These are phyloP conservation scores for Clytia hemisphaerica DNA, from an alignment of 30 jellyfish, hydroid and myxozoan genomes.

Conservation along the genomic window DNA sequence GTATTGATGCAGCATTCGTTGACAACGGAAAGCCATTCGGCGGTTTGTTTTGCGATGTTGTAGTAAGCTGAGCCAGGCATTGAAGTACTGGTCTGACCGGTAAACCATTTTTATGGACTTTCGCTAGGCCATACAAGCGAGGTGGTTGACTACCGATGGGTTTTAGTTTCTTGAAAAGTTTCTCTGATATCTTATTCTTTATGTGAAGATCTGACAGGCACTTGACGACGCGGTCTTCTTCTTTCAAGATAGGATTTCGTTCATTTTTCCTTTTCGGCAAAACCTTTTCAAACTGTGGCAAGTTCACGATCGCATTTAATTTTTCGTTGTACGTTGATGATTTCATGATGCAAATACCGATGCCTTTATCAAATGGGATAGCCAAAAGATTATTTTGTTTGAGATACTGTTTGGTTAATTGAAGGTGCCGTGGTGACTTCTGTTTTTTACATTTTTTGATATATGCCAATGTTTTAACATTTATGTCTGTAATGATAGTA, in stretches of 20 bases:
- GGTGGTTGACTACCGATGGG: slow-evolving; percentile 33
- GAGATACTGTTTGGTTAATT: slow-evolving; percentile 8
- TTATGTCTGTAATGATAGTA: slow-evolving; percentile 23
- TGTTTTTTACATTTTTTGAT: slow-evolving; percentile 21
- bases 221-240: slow-evolving; percentile 18
- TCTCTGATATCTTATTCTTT: slow-evolving; percentile 12
- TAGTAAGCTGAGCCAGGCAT: slow-evolving; percentile 34
- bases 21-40: slow-evolving; percentile 23
- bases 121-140: slow-evolving; percentile 30
- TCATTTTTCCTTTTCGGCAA: slow-evolving; percentile 28
- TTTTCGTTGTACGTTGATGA: slow-evolving; percentile 14
- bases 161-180: slow-evolving; percentile 11
- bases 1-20: slow-evolving; percentile 18
- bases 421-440: slow-evolving; percentile 18
- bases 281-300: slow-evolving; percentile 25
- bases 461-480: slow-evolving; percentile 15
- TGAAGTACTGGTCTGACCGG: no score
- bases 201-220: slow-evolving; percentile 1
- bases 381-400: slow-evolving; percentile 26
- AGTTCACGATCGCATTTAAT: slow-evolving; percentile 20
- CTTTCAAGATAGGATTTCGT: slow-evolving; percentile 26
- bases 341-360: slow-evolving; percentile 26
- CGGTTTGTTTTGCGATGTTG: slow-evolving; percentile 5
- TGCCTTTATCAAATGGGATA: slow-evolving; percentile 30
- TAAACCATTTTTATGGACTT: slow-evolving; percentile 20